phyloP scores from a whole-genome alignment of 2,113 vertebrate species.

The Pelodiscus sinensis region DNA sequence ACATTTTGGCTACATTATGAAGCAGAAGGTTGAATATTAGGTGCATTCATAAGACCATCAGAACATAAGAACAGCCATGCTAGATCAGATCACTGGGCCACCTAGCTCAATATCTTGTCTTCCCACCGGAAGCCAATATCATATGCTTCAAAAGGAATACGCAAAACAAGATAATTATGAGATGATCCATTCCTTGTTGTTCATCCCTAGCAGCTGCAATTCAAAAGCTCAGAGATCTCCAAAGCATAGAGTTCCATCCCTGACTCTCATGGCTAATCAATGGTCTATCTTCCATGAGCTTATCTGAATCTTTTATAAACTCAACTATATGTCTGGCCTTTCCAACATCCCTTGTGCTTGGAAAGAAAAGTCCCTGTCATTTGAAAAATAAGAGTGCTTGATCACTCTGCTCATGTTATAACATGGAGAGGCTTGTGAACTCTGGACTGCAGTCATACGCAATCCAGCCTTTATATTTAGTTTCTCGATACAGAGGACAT shows the following conservation, averaged over 20 bases:
- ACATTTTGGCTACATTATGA: neutral
- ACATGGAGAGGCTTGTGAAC: neutral
- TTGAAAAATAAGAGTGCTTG: neutral
- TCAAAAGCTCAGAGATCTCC: too few species aligned
- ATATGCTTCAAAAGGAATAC: neutral
- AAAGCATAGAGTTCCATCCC: neutral
- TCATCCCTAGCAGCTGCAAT: neutral
- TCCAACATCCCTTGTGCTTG: neutral
- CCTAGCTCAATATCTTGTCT: neutral
- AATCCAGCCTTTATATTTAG: conserved; percentile 11
- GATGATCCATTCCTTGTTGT: neutral
- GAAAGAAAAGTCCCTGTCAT: neutral
- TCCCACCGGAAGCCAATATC: neutral
- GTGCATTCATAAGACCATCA: neutral
- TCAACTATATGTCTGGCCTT: neutral
- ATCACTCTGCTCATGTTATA: neutral
- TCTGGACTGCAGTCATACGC: neutral
- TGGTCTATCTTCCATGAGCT: neutral
- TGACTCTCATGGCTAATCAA: neutral
- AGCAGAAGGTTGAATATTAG: neutral
- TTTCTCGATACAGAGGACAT: conserved; percentile 30
- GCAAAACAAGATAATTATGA: neutral
- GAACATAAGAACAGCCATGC: neutral
- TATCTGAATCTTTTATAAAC: neutral
- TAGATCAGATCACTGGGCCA: neutral